Evolutionary conservation across 2,888 invertebrate species (phyloP).

Genomic region (Carpatolechia fugitivella): DNA sequence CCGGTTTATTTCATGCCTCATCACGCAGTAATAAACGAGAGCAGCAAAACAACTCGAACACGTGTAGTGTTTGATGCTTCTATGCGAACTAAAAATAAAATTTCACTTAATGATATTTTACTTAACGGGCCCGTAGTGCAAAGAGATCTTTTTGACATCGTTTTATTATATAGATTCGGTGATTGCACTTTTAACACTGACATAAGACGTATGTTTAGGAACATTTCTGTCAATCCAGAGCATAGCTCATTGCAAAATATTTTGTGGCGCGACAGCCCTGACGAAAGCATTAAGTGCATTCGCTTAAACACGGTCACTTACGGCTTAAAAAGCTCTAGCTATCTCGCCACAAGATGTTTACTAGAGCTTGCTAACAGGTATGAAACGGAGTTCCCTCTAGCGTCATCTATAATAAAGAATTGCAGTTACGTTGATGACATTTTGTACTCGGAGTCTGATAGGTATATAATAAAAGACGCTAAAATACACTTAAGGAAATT

Average conservation of each 20-base stretch:
- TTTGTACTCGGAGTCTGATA: neutral
- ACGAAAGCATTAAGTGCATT: neutral
- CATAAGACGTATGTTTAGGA: neutral
- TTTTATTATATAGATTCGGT: too few species aligned
- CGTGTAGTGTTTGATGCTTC: slow-evolving; percentile 12
- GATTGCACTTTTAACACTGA: neutral
- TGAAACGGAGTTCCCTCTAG: neutral
- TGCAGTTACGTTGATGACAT: neutral
- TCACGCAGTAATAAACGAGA: slow-evolving; percentile 16
- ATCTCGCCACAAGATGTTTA: neutral
- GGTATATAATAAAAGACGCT: too few species aligned
- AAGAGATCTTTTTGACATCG: neutral
- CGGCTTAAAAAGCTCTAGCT: too few species aligned
- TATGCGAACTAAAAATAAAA: slow-evolving; percentile 10
- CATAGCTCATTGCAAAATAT: neutral
- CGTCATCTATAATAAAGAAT: neutral
- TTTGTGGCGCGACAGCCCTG: neutral
- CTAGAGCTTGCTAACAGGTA: neutral
- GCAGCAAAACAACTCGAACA: slow-evolving; percentile 5
- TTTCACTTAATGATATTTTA: slow-evolving; percentile 17
- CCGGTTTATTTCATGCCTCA: slow-evolving; percentile 18
- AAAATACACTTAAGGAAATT: neutral
- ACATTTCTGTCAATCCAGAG: neutral
- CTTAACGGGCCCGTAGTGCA: slow-evolving; percentile 18
- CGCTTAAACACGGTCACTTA: too few species aligned